Conservation (phyloP, 2,888 invertebrate genomes). For the Apodemia mormo region DNA sequence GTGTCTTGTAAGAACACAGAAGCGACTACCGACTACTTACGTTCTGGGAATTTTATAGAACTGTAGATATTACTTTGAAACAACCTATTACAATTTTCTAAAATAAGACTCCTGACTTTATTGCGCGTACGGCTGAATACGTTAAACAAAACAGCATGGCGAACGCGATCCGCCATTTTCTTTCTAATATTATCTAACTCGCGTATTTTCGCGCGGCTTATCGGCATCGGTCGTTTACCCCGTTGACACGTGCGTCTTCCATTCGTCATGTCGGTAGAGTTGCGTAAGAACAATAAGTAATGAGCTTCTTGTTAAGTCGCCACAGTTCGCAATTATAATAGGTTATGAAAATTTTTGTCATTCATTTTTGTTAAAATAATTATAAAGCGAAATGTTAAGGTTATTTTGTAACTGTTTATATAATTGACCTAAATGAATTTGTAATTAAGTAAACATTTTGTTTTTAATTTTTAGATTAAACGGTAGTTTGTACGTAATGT, state of each 20-base stretch:
- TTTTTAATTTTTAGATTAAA: no score
- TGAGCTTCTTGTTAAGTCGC: conserved; percentile 25
- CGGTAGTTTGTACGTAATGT: no score
- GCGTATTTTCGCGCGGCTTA: conserved; percentile 71
- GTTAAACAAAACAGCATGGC: conserved; percentile 38
- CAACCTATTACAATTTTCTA: conserved; percentile 4
- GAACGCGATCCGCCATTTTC: conserved; percentile 59
- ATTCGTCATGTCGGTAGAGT: conserved; percentile 34
- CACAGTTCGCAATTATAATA: conserved; percentile 1
- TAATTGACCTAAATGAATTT: neutral
- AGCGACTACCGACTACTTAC: neutral
- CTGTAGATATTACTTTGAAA: neutral
- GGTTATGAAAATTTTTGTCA: neutral
- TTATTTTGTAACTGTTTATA: neutral
- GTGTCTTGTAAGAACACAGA: neutral
- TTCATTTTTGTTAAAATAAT: neutral
- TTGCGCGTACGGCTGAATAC: conserved; percentile 24
- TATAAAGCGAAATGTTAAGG: neutral
- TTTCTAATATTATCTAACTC: conserved; percentile 76
- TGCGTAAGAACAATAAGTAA: conserved; percentile 31
- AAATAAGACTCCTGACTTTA: neutral
- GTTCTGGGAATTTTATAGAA: neutral
- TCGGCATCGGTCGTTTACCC: conserved; percentile 62
- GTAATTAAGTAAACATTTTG: no score
- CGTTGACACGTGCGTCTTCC: conserved; percentile 41